Evolutionary conservation across 2,888 invertebrate genomes (phyloP).

Genomic region (Petrolisthes manimaculis): DNA sequence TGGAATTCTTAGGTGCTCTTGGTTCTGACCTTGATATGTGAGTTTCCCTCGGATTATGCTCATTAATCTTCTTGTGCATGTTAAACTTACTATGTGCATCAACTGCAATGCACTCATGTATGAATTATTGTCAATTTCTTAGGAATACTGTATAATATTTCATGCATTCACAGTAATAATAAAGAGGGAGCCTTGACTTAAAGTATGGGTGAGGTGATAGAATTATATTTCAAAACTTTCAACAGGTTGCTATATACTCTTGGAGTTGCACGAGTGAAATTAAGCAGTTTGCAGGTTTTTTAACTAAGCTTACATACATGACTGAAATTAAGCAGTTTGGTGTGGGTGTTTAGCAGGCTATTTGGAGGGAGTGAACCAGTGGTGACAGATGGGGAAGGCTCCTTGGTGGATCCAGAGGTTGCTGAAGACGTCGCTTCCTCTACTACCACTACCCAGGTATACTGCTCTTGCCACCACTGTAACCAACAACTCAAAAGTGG

Average conservation of each 20-base stretch:
- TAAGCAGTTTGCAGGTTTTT: too few relatives aligned
- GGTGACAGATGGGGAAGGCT: conserved; percentile 35
- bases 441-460: too few relatives aligned
- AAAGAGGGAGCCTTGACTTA: neutral
- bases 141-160: conserved; percentile 4
- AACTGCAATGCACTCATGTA: neutral
- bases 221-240: too few relatives aligned
- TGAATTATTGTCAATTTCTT: neutral
- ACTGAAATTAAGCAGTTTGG: conserved; percentile 45
- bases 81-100: neutral
- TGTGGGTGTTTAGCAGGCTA: conserved; percentile 48
- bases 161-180: neutral
- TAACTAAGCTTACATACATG: neutral
- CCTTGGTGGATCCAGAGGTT: conserved; percentile 11
- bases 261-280: too few relatives aligned
- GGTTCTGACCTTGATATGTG: conserved; percentile 58
- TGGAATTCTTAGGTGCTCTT: conserved; percentile 54
- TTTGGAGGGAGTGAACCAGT: conserved; percentile 56
- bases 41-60: conserved; percentile 21
- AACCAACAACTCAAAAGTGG: too few relatives aligned
- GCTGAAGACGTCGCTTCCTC: neutral
- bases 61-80: neutral
- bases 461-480: too few relatives aligned
- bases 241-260: too few relatives aligned
- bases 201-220: too few relatives aligned